Evolutionary conservation across 2,888 invertebrate species (phyloP).

Genomic region (Allygus modestus): DNA sequence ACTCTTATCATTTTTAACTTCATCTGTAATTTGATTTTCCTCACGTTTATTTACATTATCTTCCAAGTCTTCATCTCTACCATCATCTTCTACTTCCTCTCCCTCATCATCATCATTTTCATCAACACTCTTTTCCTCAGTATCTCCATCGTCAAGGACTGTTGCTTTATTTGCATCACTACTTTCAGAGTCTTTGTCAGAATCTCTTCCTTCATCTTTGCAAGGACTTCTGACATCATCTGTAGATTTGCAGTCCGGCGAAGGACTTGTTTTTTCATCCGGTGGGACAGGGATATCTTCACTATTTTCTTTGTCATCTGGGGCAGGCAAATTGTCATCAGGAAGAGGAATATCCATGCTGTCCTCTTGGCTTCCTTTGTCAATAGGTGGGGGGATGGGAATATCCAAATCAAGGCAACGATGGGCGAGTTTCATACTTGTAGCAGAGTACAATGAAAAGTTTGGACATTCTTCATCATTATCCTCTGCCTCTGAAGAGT

Average conservation of each 20-base stretch:
- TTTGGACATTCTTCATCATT: slow-evolving; percentile 88
- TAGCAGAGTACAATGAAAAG: slow-evolving; percentile 90
- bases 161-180: slow-evolving; percentile 24
- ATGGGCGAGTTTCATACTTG: slow-evolving; percentile 86
- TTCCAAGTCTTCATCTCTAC: slow-evolving; percentile 52
- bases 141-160: neutral
- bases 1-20: slow-evolving; percentile 28
- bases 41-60: slow-evolving; percentile 44
- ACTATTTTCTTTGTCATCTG: slow-evolving; percentile 3
- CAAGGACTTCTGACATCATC: neutral
- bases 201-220: neutral
- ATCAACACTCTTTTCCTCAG: slow-evolving; percentile 19
- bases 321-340: neutral
- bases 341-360: slow-evolving; percentile 62
- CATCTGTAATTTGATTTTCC: slow-evolving; percentile 29
- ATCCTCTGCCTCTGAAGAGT: slow-evolving; percentile 76
- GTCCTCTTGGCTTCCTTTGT: slow-evolving; percentile 64
- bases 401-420: slow-evolving; percentile 68
- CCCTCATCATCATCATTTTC: neutral
- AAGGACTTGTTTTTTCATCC: neutral
- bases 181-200: slow-evolving; percentile 15
- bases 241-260: neutral
- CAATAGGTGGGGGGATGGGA: slow-evolving; percentile 57
- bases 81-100: neutral
- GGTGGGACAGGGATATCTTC: neutral